phyloP scores from a whole-genome alignment of 2,888 invertebrate genomes.

The Lamproptera curius region DNA sequence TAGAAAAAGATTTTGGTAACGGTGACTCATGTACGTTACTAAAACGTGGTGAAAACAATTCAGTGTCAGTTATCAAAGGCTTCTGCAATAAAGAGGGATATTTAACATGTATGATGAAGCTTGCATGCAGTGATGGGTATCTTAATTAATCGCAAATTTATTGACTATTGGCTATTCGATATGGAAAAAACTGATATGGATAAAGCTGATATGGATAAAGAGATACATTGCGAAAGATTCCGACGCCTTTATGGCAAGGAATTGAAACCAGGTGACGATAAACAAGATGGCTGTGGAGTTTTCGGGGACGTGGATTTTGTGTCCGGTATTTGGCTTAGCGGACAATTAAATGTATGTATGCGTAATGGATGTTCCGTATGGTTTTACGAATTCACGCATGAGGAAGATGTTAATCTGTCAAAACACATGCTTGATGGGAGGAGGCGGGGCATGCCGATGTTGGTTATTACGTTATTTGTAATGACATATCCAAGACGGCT shows the following conservation, averaged over 20 bases:
- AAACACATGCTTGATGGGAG: constrained; percentile 32
- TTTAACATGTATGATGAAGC: constrained; percentile 38
- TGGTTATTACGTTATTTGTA: constrained; percentile 26
- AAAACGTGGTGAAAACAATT: constrained; percentile 44
- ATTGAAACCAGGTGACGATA: background rate
- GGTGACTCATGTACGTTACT: constrained; percentile 53
- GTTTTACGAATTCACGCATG: constrained; percentile 44
- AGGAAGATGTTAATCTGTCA: constrained; percentile 38
- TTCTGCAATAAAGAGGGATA: constrained; percentile 67
- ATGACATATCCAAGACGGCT: constrained; percentile 19
- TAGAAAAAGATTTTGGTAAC: constrained; percentile 45
- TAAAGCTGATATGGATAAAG: constrained; percentile 22
- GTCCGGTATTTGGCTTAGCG: constrained; percentile 24
- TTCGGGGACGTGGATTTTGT: constrained; percentile 28
- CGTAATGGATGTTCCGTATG: constrained; percentile 32
- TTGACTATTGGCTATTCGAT: constrained; percentile 30
- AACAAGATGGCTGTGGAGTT: background rate
- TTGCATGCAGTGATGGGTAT: constrained; percentile 32
- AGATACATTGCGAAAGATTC: constrained; percentile 19
- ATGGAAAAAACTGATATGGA: constrained; percentile 28
- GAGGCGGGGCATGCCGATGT: constrained; percentile 46
- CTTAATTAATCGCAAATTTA: constrained; percentile 31
- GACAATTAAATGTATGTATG: constrained; percentile 26
- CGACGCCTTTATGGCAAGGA: background rate
- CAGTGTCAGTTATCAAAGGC: constrained; percentile 67